Percentiles rank a stretch among this genome's conserved stretches.
Evolutionary conservation across 2,888 invertebrate species (phyloP).

Genomic region (Germaria angustata): DNA sequence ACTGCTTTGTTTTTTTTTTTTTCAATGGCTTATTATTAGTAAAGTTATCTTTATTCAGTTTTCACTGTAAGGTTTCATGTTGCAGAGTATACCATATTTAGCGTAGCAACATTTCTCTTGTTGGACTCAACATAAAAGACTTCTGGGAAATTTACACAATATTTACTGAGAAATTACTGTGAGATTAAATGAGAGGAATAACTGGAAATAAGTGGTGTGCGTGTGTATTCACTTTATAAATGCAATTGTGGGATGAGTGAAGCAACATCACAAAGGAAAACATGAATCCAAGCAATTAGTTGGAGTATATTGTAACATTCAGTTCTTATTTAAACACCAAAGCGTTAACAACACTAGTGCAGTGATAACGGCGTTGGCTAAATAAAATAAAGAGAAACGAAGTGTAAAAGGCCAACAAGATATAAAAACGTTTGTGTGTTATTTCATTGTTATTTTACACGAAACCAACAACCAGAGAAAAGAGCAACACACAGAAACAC

Average conservation of each 20-base stretch:
- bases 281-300: slow-evolving; percentile 37
- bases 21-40: too few relatives aligned
- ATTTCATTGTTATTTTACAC: slow-evolving; percentile 22
- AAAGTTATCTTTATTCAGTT: not conserved
- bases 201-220: slow-evolving; percentile 11
- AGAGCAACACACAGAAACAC: slow-evolving; percentile 33
- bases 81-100: not conserved
- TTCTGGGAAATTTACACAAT: not conserved
- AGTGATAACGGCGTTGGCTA: slow-evolving; percentile 26
- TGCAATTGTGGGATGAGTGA: not conserved
- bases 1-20: too few relatives aligned
- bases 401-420: slow-evolving; percentile 37
- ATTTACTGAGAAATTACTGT: slow-evolving; percentile 4
- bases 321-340: slow-evolving; percentile 64
- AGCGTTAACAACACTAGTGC: slow-evolving; percentile 46
- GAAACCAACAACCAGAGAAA: slow-evolving; percentile 32
- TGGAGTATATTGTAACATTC: slow-evolving; percentile 34
- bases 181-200: not conserved
- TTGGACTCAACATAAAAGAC: not conserved
- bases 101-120: not conserved
- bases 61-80: not conserved
- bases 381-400: slow-evolving; percentile 20
- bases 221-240: not conserved
- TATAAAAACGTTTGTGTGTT: slow-evolving; percentile 4
- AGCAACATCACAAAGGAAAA: not conserved